phyloP scores from a whole-genome alignment of 2,797 vertebrate genomes.

The Periparus ater region DNA sequence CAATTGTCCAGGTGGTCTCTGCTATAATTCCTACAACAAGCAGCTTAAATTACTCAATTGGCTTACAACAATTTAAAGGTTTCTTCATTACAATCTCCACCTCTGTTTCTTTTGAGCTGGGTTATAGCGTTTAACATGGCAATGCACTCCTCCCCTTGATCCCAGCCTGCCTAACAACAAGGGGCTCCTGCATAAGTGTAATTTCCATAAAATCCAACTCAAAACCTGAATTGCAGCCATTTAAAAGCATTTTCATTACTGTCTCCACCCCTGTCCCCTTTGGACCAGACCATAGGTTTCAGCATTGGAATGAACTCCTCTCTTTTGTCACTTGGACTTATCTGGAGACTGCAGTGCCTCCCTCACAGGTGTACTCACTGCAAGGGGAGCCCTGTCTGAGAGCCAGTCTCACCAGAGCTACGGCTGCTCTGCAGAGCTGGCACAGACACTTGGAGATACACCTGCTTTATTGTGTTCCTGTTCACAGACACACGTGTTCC shows the following conservation, averaged over 20 bases:
- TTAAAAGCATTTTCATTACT: background rate
- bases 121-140: background rate
- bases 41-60: background rate
- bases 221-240: background rate
- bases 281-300: background rate
- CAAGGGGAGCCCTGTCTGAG: background rate
- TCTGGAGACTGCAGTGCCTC: background rate
- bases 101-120: background rate
- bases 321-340: background rate
- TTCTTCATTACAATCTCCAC: background rate
- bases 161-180: background rate
- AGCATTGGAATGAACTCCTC: background rate
- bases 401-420: background rate
- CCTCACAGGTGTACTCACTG: fast-evolving
- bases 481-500: background rate
- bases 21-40: background rate
- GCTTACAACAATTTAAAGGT: background rate
- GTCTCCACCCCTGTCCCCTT: background rate
- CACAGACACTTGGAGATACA: background rate
- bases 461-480: background rate
- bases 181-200: fast-evolving
- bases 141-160: background rate
- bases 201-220: background rate
- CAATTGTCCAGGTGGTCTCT: background rate
- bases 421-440: background rate